phyloP scores from a whole-genome alignment of 2,888 invertebrate genomes.

The Dryobotodes eremita region DNA sequence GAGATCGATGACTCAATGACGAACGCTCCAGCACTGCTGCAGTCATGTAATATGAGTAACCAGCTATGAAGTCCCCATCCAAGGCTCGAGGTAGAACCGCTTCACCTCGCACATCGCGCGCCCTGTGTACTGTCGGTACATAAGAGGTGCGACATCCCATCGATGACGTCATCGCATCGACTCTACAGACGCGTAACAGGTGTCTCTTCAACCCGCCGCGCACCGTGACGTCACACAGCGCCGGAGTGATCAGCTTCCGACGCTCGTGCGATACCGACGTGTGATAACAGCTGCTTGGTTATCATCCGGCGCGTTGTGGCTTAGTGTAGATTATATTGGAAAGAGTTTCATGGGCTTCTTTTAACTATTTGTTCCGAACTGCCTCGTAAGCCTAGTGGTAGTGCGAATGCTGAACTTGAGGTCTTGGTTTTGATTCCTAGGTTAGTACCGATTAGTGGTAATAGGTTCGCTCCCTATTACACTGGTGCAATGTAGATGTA shows the following conservation, averaged over 20 bases:
- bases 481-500: not conserved
- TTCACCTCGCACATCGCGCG: not conserved
- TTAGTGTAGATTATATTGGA: not conserved
- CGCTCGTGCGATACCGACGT: not conserved
- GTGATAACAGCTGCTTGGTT: slow-evolving; percentile 1
- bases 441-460: not conserved
- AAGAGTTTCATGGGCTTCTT: not conserved
- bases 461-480: not conserved
- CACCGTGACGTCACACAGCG: slow-evolving; percentile 9
- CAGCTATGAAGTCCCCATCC: not conserved
- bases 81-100: not conserved
- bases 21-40: not conserved
- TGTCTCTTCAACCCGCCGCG: not conserved
- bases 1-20: not conserved
- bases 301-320: not conserved
- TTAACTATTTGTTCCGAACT: not conserved
- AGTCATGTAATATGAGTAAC: too few species aligned
- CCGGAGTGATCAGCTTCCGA: slow-evolving; percentile 17
- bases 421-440: not conserved
- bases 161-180: not conserved
- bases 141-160: not conserved
- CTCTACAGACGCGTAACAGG: not conserved
- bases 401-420: not conserved
- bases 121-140: not conserved
- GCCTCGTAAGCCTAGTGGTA: not conserved